phyloP scores from a whole-genome alignment of 2,888 invertebrate genomes.

The Sphecodes monilicornis region DNA sequence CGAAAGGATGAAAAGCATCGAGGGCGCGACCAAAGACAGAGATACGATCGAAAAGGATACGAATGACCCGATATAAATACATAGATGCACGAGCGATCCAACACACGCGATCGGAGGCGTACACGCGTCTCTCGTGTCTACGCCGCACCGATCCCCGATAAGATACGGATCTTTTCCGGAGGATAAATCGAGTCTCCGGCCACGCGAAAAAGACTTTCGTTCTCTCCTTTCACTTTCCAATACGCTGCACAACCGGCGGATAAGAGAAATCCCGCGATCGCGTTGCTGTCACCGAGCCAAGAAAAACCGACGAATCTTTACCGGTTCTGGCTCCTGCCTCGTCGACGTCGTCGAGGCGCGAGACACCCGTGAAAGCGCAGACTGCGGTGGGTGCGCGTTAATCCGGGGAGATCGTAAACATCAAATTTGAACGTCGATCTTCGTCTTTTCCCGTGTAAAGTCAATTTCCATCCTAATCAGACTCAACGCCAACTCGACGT shows the following conservation, averaged over 20 bases:
- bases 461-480: too few relatives aligned
- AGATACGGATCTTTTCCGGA: conserved; percentile 29
- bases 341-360: background rate
- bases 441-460: too few relatives aligned
- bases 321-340: background rate
- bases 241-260: conserved; percentile 16
- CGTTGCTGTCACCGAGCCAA: conserved; percentile 27
- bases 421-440: background rate
- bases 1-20: background rate
- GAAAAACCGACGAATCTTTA: conserved; percentile 16
- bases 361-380: background rate
- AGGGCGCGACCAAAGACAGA: background rate
- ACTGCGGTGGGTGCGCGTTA: background rate
- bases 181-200: conserved; percentile 22
- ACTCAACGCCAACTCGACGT: too few relatives aligned
- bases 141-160: conserved; percentile 7
- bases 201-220: conserved; percentile 41
- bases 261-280: conserved; percentile 51
- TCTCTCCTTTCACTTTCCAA: conserved; percentile 62
- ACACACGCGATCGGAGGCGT: background rate
- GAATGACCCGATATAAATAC: background rate
- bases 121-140: background rate
- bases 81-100: background rate
- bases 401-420: background rate
- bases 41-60: background rate